Base-by-base conservation (phyloP, 1,140 invertebrate genomes). In the Vollenhovia emeryi region DNA sequence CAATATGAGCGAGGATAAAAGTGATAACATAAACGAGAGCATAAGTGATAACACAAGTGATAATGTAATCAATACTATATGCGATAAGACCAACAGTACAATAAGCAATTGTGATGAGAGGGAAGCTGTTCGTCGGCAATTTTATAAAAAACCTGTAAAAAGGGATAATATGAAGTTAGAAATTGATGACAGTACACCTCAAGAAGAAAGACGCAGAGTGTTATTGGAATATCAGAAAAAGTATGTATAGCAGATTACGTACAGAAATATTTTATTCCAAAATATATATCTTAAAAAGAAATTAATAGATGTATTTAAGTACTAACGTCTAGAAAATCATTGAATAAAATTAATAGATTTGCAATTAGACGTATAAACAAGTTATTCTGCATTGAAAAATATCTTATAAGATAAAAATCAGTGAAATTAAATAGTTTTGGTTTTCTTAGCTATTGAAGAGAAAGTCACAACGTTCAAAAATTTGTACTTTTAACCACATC, bases 81-180 rank as follows among this genome's bases (percentile, higher is more conserved):
- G n/a, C n/a, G n/a, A n/a, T 1, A 43, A 9, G 43, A 21, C 4
- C 36, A 48, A 24, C 27, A 15, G 73, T 4, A 7, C 7, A 30
- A 80, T 13, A 48, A 11, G 3, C 40, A 24, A 62, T 30, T 45
- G 11, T 21, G 30, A 74, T 0, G 62, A 84, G 30, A 88, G 60
- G 48, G 68, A 85, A 64, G 74, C 50, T 60, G 27, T 82, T 9
- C 85, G 92, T 55, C 75, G 75, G 2, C 7, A 57, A 7, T 92
- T 94, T 88, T 94, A 95, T 59, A 95, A 95, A 68, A 94, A 91
- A 48, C 94, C 91, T 1, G 93, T 95, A 79, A 94, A 87, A 62
- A 94, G 88, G 73, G 71, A 92, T 79, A 94, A 95, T 88, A 91
- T 82, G 82, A 93, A 87, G 64, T 80, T 94, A 9, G 93, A 94